These are phyloP conservation scores for Conistra vaccinii DNA, from an alignment of 2,888 invertebrate species.

Conservation along the genomic window DNA sequence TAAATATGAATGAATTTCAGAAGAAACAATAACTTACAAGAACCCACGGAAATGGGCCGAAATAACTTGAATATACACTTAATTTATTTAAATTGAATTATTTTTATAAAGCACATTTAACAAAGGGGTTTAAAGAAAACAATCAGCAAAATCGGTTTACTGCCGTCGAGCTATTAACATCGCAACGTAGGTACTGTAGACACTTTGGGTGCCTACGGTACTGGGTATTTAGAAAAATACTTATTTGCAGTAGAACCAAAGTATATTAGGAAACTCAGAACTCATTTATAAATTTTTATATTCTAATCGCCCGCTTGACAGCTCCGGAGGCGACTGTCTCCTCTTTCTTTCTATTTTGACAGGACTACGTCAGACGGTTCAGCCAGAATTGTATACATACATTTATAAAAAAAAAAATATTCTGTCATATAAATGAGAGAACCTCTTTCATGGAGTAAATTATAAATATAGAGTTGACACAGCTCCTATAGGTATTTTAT, in stretches of 20 bases:
- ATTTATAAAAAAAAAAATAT: too few relatives aligned
- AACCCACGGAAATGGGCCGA: background rate
- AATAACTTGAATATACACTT: conserved; percentile 13
- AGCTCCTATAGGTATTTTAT: conserved; percentile 13
- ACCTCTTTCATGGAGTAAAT: background rate
- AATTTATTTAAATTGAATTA: background rate
- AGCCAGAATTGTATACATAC: too few relatives aligned
- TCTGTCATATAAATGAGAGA: background rate
- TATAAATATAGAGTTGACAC: conserved; percentile 1
- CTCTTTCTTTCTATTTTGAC: too few relatives aligned
- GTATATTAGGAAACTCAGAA: too few relatives aligned
- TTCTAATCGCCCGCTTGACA: too few relatives aligned
- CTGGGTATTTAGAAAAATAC: too few relatives aligned
- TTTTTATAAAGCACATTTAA: background rate
- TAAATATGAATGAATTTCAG: conserved; percentile 35
- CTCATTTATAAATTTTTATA: too few relatives aligned
- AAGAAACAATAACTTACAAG: conserved; percentile 31
- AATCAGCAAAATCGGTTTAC: background rate
- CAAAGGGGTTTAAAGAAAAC: background rate
- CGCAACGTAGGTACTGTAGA: background rate
- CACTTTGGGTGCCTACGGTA: too few relatives aligned
- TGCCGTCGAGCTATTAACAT: background rate
- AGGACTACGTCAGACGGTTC: too few relatives aligned
- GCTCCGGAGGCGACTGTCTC: too few relatives aligned
- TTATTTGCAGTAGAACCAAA: too few relatives aligned